phyloP scores from a whole-genome alignment of 2,888 invertebrate species.

The Lepidonotus clava region DNA sequence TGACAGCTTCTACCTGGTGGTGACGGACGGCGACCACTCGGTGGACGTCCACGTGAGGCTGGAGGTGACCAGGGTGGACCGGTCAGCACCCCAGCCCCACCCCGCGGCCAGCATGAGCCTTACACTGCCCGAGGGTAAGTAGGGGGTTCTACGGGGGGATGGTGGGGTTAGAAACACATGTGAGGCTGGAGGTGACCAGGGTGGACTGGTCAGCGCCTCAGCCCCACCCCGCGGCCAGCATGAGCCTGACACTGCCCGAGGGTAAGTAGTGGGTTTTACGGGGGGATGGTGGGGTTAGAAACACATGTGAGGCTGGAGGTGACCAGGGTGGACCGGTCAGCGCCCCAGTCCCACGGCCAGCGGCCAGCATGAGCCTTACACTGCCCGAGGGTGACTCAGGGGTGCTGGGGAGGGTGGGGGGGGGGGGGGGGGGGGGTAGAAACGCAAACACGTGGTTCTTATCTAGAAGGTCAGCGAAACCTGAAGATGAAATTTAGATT shows the following conservation, averaged over 20 bases:
- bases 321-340: conserved; percentile 69
- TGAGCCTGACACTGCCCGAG: conserved; percentile 66
- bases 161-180: too few relatives aligned
- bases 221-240: background rate
- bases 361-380: background rate
- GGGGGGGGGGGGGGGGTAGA: too few relatives aligned
- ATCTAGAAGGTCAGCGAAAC: too few relatives aligned
- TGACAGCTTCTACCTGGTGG: conserved; percentile 69
- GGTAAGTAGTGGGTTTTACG: too few relatives aligned
- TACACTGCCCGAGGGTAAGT: conserved; percentile 71
- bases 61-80: conserved; percentile 69
- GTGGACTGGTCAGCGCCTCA: conserved; percentile 68
- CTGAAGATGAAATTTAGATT: too few relatives aligned
- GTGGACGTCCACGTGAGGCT: conserved; percentile 67
- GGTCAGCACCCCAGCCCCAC: conserved; percentile 58
- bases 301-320: conserved; percentile 68
- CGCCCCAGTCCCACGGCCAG: background rate
- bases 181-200: conserved; percentile 68
- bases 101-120: conserved; percentile 1
- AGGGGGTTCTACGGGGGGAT: too few relatives aligned
- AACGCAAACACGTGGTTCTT: too few relatives aligned
- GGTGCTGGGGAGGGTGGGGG: too few relatives aligned
- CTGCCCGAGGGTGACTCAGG: conserved; percentile 73
- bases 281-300: too few relatives aligned
- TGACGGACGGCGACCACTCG: conserved; percentile 71